Conservation (phyloP, 2,888 invertebrate species). For the Furcula furcula region DNA sequence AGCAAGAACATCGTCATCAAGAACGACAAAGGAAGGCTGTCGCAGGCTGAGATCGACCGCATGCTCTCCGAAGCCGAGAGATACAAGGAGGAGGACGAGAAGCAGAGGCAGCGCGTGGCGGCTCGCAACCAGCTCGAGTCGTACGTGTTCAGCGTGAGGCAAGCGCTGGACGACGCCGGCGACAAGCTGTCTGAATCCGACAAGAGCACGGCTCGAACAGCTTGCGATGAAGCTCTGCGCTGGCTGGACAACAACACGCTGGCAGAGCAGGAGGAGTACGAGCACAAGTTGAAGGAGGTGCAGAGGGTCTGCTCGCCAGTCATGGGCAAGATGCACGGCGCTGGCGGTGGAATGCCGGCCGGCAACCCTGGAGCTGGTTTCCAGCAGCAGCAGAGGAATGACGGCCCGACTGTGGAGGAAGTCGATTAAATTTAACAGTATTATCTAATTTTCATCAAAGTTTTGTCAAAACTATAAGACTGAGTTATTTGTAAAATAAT, state of each 20-base stretch:
- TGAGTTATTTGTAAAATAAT: background rate
- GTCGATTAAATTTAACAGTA: background rate
- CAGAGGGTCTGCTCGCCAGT: slow-evolving; percentile 73
- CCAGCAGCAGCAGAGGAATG: slow-evolving; percentile 6
- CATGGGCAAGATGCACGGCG: slow-evolving; percentile 57
- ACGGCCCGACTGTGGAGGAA: slow-evolving; percentile 8
- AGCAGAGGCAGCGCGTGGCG: slow-evolving; percentile 83
- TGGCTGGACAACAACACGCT: slow-evolving; percentile 84
- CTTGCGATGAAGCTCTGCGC: slow-evolving; percentile 75
- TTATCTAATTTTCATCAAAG: no score
- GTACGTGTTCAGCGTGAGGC: slow-evolving; percentile 86
- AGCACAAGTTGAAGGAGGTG: slow-evolving; percentile 81
- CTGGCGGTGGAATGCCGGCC: slow-evolving; percentile 40
- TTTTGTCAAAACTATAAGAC: no score
- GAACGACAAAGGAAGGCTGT: slow-evolving; percentile 90
- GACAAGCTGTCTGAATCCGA: slow-evolving; percentile 78
- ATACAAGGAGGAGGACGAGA: slow-evolving; percentile 87
- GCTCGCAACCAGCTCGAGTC: slow-evolving; percentile 87
- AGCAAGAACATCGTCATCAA: slow-evolving; percentile 89
- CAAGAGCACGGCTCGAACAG: slow-evolving; percentile 34
- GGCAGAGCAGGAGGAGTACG: slow-evolving; percentile 82
- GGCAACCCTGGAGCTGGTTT: slow-evolving; percentile 12
- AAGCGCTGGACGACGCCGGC: slow-evolving; percentile 83
- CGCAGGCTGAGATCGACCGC: slow-evolving; percentile 90
- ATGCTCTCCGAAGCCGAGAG: no score